phyloP scores from a whole-genome alignment of 2,113 vertebrate species.

The Gobiocypris rarus region DNA sequence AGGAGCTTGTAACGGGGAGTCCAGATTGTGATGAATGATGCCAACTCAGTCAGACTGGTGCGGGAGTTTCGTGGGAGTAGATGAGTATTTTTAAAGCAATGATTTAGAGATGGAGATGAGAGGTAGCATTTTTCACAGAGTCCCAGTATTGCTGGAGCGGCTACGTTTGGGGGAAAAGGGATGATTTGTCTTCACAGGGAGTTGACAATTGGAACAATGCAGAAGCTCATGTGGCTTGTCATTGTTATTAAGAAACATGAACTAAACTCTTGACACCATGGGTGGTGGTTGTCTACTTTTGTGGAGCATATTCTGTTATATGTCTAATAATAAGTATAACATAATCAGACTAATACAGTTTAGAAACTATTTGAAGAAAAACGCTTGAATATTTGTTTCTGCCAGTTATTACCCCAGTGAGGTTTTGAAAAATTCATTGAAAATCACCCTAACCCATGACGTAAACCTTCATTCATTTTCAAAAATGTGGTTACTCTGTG shows the following conservation, averaged over 20 bases:
- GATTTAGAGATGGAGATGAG: slow-evolving; percentile 69
- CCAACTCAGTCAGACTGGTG: slow-evolving; percentile 54
- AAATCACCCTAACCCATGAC: background rate
- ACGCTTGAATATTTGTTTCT: background rate
- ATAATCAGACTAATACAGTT: background rate
- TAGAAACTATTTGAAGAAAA: background rate
- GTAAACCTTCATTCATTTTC: too few relatives aligned
- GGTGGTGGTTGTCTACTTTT: slow-evolving; percentile 7
- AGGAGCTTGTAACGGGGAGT: slow-evolving; percentile 20
- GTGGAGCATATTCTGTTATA: background rate
- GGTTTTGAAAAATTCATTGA: background rate
- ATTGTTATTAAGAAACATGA: slow-evolving; percentile 60
- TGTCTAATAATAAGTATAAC: background rate
- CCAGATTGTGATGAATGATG: slow-evolving; percentile 68
- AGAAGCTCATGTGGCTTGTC: slow-evolving; percentile 46
- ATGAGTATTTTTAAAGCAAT: slow-evolving; percentile 54
- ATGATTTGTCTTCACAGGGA: slow-evolving; percentile 62
- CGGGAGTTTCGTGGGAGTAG: slow-evolving; percentile 47
- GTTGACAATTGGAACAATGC: slow-evolving; percentile 48
- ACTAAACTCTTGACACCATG: slow-evolving; percentile 37
- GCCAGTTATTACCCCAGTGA: background rate
- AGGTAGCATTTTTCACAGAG: slow-evolving; percentile 57
- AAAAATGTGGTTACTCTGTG: too few relatives aligned
- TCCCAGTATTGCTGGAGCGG: slow-evolving; percentile 48
- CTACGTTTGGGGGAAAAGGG: slow-evolving; percentile 28